A percentile compares a stretch with the other conserved stretches of the same genome.
These are phyloP conservation scores for Mythimna vitellina DNA, from an alignment of 2,888 invertebrate species.

Conservation along the genomic window DNA sequence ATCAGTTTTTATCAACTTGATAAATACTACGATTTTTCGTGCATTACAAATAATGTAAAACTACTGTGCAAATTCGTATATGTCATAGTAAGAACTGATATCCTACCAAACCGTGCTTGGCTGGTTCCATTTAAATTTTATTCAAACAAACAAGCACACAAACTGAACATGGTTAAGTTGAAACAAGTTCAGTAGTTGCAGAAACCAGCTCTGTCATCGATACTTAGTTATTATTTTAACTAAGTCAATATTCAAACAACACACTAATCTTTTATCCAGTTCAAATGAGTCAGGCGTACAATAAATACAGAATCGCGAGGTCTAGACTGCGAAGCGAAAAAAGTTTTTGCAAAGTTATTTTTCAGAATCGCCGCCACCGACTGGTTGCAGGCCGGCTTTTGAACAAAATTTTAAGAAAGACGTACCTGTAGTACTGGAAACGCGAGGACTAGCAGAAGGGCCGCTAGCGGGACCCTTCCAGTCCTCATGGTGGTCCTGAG, in stretches of 20 bases:
- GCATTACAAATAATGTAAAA: not conserved
- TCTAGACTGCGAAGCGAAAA: constrained; percentile 62
- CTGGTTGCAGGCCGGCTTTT: constrained; percentile 41
- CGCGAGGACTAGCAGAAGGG: constrained; percentile 76
- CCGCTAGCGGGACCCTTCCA: constrained; percentile 72
- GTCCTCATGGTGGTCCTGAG: constrained; percentile 79
- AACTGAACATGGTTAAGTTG: constrained; percentile 49
- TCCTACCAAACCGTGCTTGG: constrained; percentile 1
- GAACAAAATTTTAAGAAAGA: constrained; percentile 31
- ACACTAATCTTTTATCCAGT: constrained; percentile 40
- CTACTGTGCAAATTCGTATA: not conserved
- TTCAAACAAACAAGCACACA: constrained; percentile 28
- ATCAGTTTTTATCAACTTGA: constrained; percentile 58
- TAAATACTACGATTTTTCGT: constrained; percentile 24
- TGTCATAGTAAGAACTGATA: not conserved
- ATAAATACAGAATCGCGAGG: constrained; percentile 52
- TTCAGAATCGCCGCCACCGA: constrained; percentile 58
- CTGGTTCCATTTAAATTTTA: constrained; percentile 29
- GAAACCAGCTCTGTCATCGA: constrained; percentile 64
- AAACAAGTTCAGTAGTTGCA: constrained; percentile 62
- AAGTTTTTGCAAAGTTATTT: constrained; percentile 68
- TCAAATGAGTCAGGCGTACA: constrained; percentile 34
- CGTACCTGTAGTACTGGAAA: constrained; percentile 72
- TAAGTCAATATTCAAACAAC: constrained; percentile 41
- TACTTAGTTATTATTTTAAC: constrained; percentile 52